Percentiles rank a stretch among this genome's conserved stretches.
Evolutionary conservation across 2,113 vertebrate genomes (phyloP).

Genomic region (Pseudorectes ferrugineus): DNA sequence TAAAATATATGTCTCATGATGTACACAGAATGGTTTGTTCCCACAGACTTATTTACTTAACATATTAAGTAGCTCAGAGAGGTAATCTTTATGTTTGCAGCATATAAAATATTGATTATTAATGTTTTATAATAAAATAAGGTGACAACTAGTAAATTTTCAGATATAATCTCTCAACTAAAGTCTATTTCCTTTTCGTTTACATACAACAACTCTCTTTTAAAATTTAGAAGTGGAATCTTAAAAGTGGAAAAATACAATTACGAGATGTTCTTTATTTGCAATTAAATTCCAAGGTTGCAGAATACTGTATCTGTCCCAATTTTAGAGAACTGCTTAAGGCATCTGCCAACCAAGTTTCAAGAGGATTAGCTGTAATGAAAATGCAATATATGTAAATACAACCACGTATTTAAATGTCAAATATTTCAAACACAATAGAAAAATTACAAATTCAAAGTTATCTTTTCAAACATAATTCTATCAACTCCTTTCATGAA

Average conservation of each 20-base stretch:
- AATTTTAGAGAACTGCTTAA: conserved; percentile 59
- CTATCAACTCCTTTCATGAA: neutral
- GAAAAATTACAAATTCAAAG: conserved; percentile 37
- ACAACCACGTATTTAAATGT: conserved; percentile 36
- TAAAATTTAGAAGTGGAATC: neutral
- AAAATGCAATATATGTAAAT: conserved; percentile 70
- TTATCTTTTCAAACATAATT: conserved; percentile 28
- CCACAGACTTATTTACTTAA: neutral
- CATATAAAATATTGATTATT: neutral
- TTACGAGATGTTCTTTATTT: neutral
- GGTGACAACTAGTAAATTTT: neutral
- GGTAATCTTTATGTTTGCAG: neutral
- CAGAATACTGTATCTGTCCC: conserved; percentile 38
- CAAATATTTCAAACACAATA: conserved; percentile 49
- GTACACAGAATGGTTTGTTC: neutral
- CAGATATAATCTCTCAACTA: neutral
- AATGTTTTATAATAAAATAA: neutral
- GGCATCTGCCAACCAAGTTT: conserved; percentile 65
- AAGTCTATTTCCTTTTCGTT: neutral
- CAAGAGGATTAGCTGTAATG: conserved; percentile 63
- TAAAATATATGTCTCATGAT: neutral
- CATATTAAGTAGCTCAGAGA: neutral
- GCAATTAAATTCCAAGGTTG: conserved; percentile 19
- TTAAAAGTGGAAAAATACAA: neutral
- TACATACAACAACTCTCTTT: neutral